A percentile compares a stretch with the other conserved stretches of the same genome.
These are phyloP conservation scores for Xyliphius kryptos DNA, from an alignment of 2,113 vertebrate genomes.

Conservation along the genomic window DNA sequence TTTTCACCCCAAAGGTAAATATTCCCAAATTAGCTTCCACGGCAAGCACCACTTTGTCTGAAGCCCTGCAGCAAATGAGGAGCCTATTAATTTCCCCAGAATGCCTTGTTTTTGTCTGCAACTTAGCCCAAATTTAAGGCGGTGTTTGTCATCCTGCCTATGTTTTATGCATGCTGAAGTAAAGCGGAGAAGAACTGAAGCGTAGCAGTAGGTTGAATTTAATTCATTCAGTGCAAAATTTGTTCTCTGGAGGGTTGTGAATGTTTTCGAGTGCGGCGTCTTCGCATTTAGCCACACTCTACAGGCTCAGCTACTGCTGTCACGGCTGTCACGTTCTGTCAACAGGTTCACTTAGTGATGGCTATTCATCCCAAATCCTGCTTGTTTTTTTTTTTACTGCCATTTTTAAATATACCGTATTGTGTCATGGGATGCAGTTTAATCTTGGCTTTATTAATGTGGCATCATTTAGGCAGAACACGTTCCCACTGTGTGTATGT, in stretches of 20 bases:
- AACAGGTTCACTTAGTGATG: constrained; percentile 32
- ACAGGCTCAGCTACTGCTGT: constrained; percentile 37
- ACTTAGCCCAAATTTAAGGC: constrained; percentile 6
- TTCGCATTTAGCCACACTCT: constrained; percentile 28
- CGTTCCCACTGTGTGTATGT: too few relatives aligned
- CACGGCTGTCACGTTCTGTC: constrained; percentile 35
- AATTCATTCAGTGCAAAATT: constrained; percentile 34
- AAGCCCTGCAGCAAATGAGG: constrained; percentile 24
- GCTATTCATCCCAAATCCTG: constrained; percentile 12
- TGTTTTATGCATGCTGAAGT: constrained; percentile 26
- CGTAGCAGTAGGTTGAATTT: constrained; percentile 22
- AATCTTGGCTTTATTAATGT: too few relatives aligned
- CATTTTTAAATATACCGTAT: too few relatives aligned
- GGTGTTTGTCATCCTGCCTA: constrained; percentile 7
- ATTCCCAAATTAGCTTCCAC: constrained; percentile 35
- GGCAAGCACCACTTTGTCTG: constrained; percentile 27
- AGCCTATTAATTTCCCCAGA: constrained; percentile 24
- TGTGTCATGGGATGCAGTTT: too few relatives aligned
- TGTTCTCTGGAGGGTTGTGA: constrained; percentile 23
- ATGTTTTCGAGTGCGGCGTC: constrained; percentile 25
- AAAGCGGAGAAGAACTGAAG: not conserved
- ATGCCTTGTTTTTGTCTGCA: constrained; percentile 26
- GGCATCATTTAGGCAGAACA: too few relatives aligned
- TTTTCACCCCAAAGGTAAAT: constrained; percentile 30
- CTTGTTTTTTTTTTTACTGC: too few relatives aligned